Evolutionary conservation across 2,888 invertebrate species (phyloP), one percentile per base, ranked within the genome.

Genomic region (Stenchaetothrips biformis): DNA sequence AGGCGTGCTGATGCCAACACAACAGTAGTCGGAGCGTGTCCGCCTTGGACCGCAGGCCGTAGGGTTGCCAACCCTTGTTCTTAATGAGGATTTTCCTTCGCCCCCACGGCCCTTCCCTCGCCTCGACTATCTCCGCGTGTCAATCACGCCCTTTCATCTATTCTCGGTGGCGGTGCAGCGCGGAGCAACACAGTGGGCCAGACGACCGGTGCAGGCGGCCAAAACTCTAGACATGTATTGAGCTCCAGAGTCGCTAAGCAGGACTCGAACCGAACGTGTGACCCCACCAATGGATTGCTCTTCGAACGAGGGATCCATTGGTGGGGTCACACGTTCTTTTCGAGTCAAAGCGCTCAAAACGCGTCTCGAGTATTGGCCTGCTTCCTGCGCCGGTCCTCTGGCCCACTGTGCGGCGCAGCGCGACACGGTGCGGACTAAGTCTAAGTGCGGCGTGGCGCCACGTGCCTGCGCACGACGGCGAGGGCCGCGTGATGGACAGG

Each of bases 101-200:
- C 7, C 53, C 4, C 53, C 53, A 4, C 53, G 53, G 16, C 53
- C 53, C 53, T 13, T 18, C 53, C 53, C 53, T 13, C 53, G 16
- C 53, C 53, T 7, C 13, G 53, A 13, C 53, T 53, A n/a, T 74
- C 25, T 7, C 67, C 67, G 37, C 37, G 67, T 74, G 67, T 74
- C 67, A 74, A 74, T 74, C 67, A 74, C 67, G 25, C 25, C 67
- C 67, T 74, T 74, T 74, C 21, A 74, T 74, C 67, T 74, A 74
- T 74, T 74, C 67, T 74, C 9, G 25, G 8, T 59, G 0, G 59
- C 16, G 59, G 18, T 9, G 59, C 59, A 18, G 59, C 13, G 59
- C 59, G 59, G 59, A 13, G 59, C 16, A n/a, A n/a, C n/a, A n/a
- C n/a, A n/a, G n/a, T n/a, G n/a, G n/a, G n/a, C n/a, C n/a, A n/a